Evolutionary conservation across 2,888 invertebrate genomes (phyloP).

Genomic region (Branchinecta sandiegonensis): DNA sequence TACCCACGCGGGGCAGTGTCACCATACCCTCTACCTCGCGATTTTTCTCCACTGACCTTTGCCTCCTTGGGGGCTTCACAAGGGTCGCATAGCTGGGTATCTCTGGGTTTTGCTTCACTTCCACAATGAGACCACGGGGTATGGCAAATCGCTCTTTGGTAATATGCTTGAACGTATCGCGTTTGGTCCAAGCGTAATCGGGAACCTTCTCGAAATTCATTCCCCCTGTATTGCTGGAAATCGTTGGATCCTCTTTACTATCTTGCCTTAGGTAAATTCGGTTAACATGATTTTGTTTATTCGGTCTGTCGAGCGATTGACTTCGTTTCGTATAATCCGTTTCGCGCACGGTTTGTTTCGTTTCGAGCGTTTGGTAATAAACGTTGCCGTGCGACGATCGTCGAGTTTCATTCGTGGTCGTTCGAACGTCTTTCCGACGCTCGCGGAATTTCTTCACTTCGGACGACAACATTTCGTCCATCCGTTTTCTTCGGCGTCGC

Average conservation of each 20-base stretch:
- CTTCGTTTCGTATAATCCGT: conserved; percentile 1
- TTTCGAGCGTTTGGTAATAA: conserved; percentile 4
- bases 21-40: neutral
- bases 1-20: neutral
- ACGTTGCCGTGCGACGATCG: neutral
- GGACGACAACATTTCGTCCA: conserved; percentile 4
- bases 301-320: neutral
- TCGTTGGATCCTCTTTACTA: neutral
- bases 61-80: neutral
- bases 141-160: conserved; percentile 12
- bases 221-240: too few relatives aligned
- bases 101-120: neutral
- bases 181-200: conserved; percentile 11
- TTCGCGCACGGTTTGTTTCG: neutral
- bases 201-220: neutral
- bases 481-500: conserved; percentile 1
- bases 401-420: neutral
- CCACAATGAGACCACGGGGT: neutral
- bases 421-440: neutral
- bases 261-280: conserved; percentile 2
- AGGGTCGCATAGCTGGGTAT: conserved; percentile 4
- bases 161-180: conserved; percentile 11
- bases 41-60: neutral
- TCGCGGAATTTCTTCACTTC: conserved; percentile 9
- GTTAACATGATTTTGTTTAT: conserved; percentile 11